Percentiles rank a stretch among this genome's conserved stretches.
These are phyloP conservation scores for Pipistrellus kuhlii DNA, from an alignment of 2,797 vertebrate species.

Conservation along the genomic window DNA sequence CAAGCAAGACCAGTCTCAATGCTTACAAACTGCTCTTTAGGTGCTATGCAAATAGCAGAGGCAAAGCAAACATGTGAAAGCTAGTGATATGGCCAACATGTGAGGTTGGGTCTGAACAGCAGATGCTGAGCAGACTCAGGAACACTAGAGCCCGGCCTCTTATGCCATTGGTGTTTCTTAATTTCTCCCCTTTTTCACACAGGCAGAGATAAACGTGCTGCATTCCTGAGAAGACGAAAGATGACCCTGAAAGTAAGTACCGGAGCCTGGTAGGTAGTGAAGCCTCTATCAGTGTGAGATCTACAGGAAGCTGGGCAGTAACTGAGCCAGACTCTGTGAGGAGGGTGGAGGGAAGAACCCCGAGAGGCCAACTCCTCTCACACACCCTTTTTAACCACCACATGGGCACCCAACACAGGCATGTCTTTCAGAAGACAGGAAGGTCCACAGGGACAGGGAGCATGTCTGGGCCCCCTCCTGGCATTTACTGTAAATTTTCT, in stretches of 20 bases:
- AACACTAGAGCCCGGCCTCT: background rate
- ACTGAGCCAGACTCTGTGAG: background rate
- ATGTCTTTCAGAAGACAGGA: background rate
- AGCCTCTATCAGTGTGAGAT: background rate
- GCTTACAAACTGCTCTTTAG: background rate
- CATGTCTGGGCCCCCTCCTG: background rate
- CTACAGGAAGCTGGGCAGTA: rapidly evolving
- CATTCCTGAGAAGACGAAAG: background rate
- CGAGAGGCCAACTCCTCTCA: background rate
- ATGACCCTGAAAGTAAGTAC: background rate
- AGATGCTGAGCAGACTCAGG: background rate
- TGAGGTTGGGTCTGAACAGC: background rate
- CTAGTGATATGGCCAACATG: background rate
- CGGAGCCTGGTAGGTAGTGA: background rate
- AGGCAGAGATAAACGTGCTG: background rate
- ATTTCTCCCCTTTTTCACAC: background rate
- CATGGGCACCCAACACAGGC: rapidly evolving
- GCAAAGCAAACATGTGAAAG: background rate
- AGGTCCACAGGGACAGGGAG: background rate
- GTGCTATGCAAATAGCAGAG: background rate
- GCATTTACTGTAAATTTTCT: background rate
- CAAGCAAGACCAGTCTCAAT: background rate
- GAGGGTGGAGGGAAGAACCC: background rate
- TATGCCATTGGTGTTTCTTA: background rate
- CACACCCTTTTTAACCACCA: rapidly evolving